phyloP scores from a whole-genome alignment of 2,888 invertebrate genomes.

The Archips crataeganus region DNA sequence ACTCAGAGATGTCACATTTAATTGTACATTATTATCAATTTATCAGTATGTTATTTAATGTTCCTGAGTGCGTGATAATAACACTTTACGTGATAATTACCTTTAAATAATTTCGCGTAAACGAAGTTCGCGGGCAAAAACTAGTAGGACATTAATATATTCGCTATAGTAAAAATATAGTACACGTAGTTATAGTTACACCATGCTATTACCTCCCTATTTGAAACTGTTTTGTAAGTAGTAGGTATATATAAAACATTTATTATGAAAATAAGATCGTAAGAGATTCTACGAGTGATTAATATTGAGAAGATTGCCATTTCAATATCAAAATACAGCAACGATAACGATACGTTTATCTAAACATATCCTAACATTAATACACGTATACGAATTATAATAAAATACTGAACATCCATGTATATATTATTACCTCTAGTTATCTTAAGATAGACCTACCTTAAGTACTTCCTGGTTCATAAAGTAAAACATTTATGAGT shows the following conservation, averaged over 20 bases:
- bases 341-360: constrained; percentile 46
- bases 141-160: not conserved
- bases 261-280: constrained; percentile 11
- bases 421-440: constrained; percentile 4
- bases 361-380: constrained; percentile 52
- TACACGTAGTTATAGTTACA: not conserved
- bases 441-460: not conserved
- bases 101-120: too few species aligned
- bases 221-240: not conserved
- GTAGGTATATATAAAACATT: constrained; percentile 2
- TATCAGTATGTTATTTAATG: not conserved
- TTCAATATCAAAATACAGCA: constrained; percentile 33
- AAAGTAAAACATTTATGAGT: not conserved
- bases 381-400: constrained; percentile 45
- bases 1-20: too few species aligned
- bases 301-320: constrained; percentile 19
- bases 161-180: not conserved
- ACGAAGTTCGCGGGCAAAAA: not conserved
- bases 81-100: too few species aligned
- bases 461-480: constrained; percentile 6
- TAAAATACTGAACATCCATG: constrained; percentile 47
- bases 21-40: too few species aligned
- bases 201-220: not conserved
- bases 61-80: not conserved
- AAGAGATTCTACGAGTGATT: constrained; percentile 8